Base-by-base conservation (phyloP, 2,888 invertebrate species). In the Tyria jacobaeae region DNA sequence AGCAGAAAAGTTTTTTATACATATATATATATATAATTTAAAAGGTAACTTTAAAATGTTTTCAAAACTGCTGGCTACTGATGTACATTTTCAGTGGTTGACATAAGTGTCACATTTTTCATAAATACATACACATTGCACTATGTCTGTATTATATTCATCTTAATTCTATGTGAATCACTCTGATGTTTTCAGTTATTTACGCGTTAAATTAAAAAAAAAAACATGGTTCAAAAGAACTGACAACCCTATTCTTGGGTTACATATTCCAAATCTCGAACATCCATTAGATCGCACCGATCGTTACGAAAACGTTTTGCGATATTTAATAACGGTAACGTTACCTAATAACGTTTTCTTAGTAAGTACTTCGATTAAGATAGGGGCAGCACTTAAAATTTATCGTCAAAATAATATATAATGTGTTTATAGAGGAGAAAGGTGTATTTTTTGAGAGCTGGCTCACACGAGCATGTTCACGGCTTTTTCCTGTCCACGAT, bases 271-370 rank as follows among this genome's bases (percentile, higher is more conserved):
- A 57, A 49, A 61, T 62, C 58, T 70, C 49, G 64, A 69, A 47
- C 52, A 62, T 35, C 52, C 56, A 52, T 72, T 67, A 70, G 68
- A 70, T 57, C 61, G 58, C 50, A 68, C 62, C 64, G 61, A 69
- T 54, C 74, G 75, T 81, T 79, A 60, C 64, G 62, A 66, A 73
- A 81, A 85, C 76, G 85, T 76, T 86, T 85, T 83, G 78, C 83
- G 76, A 85, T 85, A 85, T 71, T 74, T 66, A 68, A 70, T 70
- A 70, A 49, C 76, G 61, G 41, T 70, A 54, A 57, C 27, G 62
- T 60, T 67, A 58, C 65, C 67, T 73, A 68, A 70, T 59, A 73
- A 53, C 72, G 62, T 52, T 67, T 59, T 24, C 41, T 21, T 69
- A 68, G 71, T 71, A 71, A 77, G 73, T 70, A 67, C 62, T 64